Evolutionary conservation across 2,797 vertebrate species (phyloP).

Genomic region (Fistularia tabacaria): DNA sequence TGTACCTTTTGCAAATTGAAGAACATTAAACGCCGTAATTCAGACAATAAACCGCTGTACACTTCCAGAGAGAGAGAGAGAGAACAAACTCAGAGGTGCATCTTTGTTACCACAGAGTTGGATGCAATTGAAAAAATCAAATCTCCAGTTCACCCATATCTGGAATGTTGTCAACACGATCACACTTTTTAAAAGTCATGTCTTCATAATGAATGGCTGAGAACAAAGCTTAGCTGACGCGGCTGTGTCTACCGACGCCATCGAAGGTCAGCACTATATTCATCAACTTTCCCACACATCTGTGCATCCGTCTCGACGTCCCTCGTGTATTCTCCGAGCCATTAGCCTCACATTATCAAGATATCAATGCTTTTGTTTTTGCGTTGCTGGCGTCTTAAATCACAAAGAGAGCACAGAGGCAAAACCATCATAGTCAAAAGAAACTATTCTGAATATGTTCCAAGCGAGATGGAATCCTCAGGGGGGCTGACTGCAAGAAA

Average conservation of each 20-base stretch:
- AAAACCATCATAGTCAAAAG: too few relatives aligned
- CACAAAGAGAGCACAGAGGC: background rate
- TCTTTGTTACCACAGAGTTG: background rate
- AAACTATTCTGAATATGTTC: too few relatives aligned
- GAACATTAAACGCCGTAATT: too few relatives aligned
- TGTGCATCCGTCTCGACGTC: slow-evolving; percentile 12
- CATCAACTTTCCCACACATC: slow-evolving; percentile 30
- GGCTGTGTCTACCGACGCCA: slow-evolving; percentile 34
- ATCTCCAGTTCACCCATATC: slow-evolving; percentile 5
- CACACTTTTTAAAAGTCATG: slow-evolving; percentile 17
- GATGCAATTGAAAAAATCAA: background rate
- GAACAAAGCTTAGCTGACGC: slow-evolving; percentile 21
- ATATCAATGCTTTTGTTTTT: background rate
- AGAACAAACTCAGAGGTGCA: too few relatives aligned
- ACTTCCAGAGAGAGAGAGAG: too few relatives aligned
- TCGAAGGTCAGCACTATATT: slow-evolving; percentile 47
- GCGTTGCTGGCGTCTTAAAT: background rate
- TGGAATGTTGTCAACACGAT: slow-evolving; percentile 26
- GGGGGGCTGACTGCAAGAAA: too few relatives aligned
- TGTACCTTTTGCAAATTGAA: too few relatives aligned
- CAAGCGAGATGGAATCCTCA: too few relatives aligned
- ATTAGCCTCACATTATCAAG: slow-evolving; percentile 2
- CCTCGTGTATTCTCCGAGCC: slow-evolving; percentile 18
- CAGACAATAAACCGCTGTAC: too few relatives aligned
- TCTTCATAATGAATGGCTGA: slow-evolving; percentile 32